These are phyloP conservation scores for Hephaestus fuliginosus DNA, from an alignment of 2,797 vertebrate genomes.

Conservation along the genomic window DNA sequence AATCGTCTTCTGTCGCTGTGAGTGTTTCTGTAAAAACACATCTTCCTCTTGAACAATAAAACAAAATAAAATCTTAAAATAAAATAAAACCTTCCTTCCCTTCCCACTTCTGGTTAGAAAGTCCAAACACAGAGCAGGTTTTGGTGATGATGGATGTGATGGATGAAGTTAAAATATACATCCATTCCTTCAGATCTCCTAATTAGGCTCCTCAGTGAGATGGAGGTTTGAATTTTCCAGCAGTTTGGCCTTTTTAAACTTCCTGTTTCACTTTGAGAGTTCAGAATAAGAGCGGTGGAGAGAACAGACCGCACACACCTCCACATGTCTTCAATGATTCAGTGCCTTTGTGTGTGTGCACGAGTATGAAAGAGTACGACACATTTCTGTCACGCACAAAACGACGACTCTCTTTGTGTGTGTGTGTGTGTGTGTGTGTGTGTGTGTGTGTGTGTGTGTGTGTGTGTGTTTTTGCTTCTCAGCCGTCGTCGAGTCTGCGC, in stretches of 20 bases:
- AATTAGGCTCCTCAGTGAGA: background rate
- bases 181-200: background rate
- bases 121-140: no score
- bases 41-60: no score
- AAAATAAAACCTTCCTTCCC: no score
- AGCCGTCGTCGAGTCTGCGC: constrained; percentile 16
- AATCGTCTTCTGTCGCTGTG: no score
- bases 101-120: no score
- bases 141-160: no score
- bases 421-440: constrained; percentile 7
- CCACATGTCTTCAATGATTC: constrained; percentile 33
- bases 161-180: background rate
- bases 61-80: no score
- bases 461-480: constrained; percentile 13
- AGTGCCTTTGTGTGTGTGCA: constrained; percentile 9
- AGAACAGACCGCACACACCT: constrained; percentile 17
- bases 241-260: background rate
- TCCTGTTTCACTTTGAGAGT: constrained; percentile 6
- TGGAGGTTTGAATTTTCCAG: background rate
- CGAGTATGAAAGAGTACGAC: background rate
- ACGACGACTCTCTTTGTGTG: constrained; percentile 7
- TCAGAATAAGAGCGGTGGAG: background rate
- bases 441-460: background rate
- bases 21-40: no score
- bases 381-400: background rate